Evolutionary conservation across 2,797 vertebrate species (phyloP).

Genomic region (Tympanoctomys barrerae): DNA sequence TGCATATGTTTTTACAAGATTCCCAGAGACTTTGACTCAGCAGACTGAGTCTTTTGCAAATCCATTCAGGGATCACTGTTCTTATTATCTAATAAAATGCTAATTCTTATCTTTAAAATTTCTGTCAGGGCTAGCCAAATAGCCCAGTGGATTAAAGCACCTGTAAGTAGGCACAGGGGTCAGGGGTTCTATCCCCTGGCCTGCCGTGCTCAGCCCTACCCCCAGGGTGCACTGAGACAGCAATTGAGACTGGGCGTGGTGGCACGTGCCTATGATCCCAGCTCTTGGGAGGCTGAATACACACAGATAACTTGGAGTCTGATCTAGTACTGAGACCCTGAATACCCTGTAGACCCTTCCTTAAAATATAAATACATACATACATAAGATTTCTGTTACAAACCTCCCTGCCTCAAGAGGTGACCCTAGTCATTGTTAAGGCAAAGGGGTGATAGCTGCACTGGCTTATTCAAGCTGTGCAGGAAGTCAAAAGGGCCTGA

Average conservation of each 20-base stretch:
- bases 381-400: not conserved
- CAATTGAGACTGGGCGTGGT: too few species aligned
- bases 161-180: too few species aligned
- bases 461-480: not conserved
- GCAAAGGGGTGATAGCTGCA: not conserved
- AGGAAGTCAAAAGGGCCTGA: fast-evolving
- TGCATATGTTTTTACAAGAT: not conserved
- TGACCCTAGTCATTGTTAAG: not conserved
- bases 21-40: not conserved
- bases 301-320: too few species aligned
- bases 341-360: too few species aligned
- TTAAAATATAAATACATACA: too few species aligned
- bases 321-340: too few species aligned
- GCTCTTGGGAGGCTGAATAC: too few species aligned
- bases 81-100: not conserved
- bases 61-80: not conserved
- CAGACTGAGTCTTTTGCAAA: not conserved
- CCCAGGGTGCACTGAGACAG: too few species aligned
- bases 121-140: not conserved
- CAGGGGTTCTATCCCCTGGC: too few species aligned
- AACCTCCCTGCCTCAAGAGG: not conserved
- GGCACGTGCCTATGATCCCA: too few species aligned
- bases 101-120: not conserved
- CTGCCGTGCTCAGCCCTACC: too few species aligned
- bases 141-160: too few species aligned